These are phyloP conservation scores for Ophioderma brevispina DNA, from an alignment of 35 echinoderm and acorn worm species.

Conservation along the genomic window DNA sequence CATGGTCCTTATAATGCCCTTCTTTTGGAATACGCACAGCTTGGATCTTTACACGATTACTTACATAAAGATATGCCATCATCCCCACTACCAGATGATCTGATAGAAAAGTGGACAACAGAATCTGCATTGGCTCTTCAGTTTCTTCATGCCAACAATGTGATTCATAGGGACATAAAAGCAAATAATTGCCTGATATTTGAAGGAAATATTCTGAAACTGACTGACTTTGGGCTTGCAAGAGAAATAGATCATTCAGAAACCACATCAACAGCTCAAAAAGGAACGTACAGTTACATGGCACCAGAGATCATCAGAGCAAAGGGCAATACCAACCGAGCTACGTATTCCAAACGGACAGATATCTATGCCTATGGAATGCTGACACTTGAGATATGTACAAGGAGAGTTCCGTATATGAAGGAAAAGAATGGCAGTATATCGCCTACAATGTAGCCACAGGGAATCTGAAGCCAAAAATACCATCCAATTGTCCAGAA, in stretches of 20 bases:
- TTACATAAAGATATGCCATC: neutral
- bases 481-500: neutral
- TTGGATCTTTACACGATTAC: neutral
- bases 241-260: neutral
- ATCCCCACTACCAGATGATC: neutral
- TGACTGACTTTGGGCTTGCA: neutral
- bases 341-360: neutral
- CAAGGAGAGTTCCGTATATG: neutral
- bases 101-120: neutral
- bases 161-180: neutral
- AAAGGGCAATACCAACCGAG: neutral
- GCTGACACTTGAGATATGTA: no score
- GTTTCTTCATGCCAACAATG: neutral
- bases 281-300: neutral
- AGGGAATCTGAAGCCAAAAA: neutral
- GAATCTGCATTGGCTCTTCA: neutral
- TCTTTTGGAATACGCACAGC: neutral
- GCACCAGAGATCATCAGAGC: neutral
- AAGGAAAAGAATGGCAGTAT: neutral
- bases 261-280: neutral
- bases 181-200: neutral
- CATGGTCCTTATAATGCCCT: neutral
- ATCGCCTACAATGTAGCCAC: neutral
- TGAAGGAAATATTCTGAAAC: neutral
- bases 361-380: neutral